Percentiles rank a stretch among this genome's conserved stretches.
Evolutionary conservation across 2,888 invertebrate species (phyloP).

Genomic region (Cantharis flavilabris): DNA sequence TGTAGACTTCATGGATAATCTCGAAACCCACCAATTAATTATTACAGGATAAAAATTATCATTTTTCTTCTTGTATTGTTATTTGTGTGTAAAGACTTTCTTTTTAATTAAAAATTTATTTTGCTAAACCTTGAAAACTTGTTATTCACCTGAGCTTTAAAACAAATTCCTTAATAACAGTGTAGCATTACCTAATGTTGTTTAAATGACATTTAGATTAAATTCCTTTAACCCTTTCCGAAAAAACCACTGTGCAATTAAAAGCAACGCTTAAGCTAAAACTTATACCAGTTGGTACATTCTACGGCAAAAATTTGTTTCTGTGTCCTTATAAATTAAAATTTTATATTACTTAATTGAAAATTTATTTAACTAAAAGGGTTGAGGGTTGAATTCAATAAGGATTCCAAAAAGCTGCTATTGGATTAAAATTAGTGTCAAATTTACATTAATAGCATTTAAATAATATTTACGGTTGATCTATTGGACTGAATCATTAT

Average conservation of each 20-base stretch:
- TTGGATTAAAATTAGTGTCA: neutral
- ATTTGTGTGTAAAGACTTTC: neutral
- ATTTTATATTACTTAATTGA: neutral
- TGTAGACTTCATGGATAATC: neutral
- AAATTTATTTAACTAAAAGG: neutral
- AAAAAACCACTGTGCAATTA: constrained; percentile 42
- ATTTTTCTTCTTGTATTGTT: neutral
- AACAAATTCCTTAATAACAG: constrained; percentile 31
- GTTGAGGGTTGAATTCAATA: neutral
- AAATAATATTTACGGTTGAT: neutral
- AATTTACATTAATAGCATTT: neutral
- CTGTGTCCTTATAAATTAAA: neutral
- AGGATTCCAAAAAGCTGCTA: neutral
- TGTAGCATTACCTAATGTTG: constrained; percentile 39
- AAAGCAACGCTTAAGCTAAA: constrained; percentile 35
- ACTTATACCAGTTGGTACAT: constrained; percentile 27
- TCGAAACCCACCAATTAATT: neutral
- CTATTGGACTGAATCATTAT: neutral
- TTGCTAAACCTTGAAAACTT: constrained; percentile 24
- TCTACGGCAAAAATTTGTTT: constrained; percentile 12
- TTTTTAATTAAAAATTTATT: constrained; percentile 28
- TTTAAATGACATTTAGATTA: constrained; percentile 51
- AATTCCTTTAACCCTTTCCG: constrained; percentile 45
- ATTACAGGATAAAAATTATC: neutral
- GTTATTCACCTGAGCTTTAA: constrained; percentile 31